Conservation (phyloP, 2,113 vertebrate genomes). For the Oplegnathus fasciatus region DNA sequence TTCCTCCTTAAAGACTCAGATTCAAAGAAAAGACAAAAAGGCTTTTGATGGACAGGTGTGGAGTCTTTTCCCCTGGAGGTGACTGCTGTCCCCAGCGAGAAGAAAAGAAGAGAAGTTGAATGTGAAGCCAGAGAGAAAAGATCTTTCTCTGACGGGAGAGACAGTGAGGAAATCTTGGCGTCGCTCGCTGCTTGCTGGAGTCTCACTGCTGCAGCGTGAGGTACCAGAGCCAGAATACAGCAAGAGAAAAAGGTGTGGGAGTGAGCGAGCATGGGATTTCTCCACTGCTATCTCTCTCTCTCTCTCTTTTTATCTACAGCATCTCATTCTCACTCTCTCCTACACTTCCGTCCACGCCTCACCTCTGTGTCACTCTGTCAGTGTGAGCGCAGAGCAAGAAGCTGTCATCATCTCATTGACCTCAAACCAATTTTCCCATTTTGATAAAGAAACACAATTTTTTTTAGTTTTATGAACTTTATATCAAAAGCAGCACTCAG, state of each 20-base stretch:
- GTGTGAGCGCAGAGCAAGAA: slow-evolving; percentile 40
- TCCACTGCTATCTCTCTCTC: slow-evolving; percentile 58
- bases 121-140: slow-evolving; percentile 26
- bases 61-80: background rate
- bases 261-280: slow-evolving; percentile 78
- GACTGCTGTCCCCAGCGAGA: slow-evolving; percentile 14
- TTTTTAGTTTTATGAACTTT: background rate
- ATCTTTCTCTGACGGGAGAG: slow-evolving; percentile 30
- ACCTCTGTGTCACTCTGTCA: slow-evolving; percentile 51
- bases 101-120: slow-evolving; percentile 23
- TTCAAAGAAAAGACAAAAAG: slow-evolving; percentile 4
- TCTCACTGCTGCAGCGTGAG: slow-evolving; percentile 74
- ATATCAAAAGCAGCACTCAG: background rate
- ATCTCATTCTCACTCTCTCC: slow-evolving; percentile 54
- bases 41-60: slow-evolving; percentile 14
- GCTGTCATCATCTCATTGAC: slow-evolving; percentile 42
- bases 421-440: background rate
- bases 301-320: slow-evolving; percentile 36
- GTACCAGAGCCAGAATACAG: slow-evolving; percentile 74
- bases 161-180: slow-evolving; percentile 31
- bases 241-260: slow-evolving; percentile 85
- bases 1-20: slow-evolving; percentile 31
- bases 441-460: background rate
- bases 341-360: slow-evolving; percentile 71
- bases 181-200: slow-evolving; percentile 54